Conservation (phyloP, 1,140 invertebrate genomes). For the Pachyrhynchus sulphureomaculatus region DNA sequence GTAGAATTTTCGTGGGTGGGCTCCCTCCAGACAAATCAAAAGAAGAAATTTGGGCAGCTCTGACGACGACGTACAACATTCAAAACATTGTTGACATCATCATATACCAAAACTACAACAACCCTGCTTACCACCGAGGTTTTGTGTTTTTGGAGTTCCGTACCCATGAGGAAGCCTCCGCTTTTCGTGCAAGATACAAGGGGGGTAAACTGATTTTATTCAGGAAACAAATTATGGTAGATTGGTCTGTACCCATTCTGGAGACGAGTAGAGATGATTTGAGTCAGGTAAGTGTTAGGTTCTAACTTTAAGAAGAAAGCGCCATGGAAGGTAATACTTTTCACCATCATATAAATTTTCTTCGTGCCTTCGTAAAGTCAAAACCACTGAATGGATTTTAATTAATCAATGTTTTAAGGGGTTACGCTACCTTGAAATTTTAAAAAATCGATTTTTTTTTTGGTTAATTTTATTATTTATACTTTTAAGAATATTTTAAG, state of each 20-base stretch:
- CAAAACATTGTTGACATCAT: constrained; percentile 66
- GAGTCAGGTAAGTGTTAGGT: too few relatives aligned
- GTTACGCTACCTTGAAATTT: too few relatives aligned
- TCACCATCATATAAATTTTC: too few relatives aligned
- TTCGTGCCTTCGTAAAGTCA: too few relatives aligned
- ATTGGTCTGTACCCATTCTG: constrained; percentile 32
- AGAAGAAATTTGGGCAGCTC: constrained; percentile 68
- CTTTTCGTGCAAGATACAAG: constrained; percentile 61
- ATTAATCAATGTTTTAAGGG: too few relatives aligned
- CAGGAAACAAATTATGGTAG: constrained; percentile 20
- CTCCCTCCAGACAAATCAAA: constrained; percentile 71
- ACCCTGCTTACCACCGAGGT: constrained; percentile 55
- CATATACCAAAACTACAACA: constrained; percentile 60
- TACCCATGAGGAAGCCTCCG: constrained; percentile 75
- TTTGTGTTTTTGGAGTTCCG: constrained; percentile 89
- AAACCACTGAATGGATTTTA: too few relatives aligned
- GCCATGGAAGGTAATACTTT: too few relatives aligned
- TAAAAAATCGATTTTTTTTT: too few relatives aligned
- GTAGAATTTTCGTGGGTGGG: constrained; percentile 80
- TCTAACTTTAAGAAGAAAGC: too few relatives aligned
- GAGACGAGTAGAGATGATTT: background rate
- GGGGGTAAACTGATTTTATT: constrained; percentile 24
- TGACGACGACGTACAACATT: constrained; percentile 60
- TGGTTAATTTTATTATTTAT: too few relatives aligned
- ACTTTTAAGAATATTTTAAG: too few relatives aligned